Conservation (phyloP, 2,797 vertebrate genomes). For the Pangasius mekongensis region DNA sequence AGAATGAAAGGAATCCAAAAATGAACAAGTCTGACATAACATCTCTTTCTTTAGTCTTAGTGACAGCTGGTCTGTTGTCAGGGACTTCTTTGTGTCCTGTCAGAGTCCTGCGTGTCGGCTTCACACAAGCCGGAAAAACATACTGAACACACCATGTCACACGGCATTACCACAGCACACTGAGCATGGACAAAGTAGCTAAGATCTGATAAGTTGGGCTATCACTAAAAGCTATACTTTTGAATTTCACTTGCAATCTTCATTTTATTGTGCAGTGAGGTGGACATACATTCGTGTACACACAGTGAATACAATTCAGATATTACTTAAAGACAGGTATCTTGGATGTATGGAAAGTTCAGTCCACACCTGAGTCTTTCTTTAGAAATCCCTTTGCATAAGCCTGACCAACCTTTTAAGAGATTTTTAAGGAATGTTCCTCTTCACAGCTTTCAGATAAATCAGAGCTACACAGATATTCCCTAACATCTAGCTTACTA, state of each 20-base stretch:
- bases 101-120: background rate
- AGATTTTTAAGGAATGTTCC: background rate
- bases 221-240: background rate
- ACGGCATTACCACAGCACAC: background rate
- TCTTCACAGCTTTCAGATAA: background rate
- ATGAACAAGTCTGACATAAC: background rate
- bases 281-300: background rate
- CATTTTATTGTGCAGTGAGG: background rate
- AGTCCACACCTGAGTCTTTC: background rate
- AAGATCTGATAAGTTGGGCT: background rate
- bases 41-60: background rate
- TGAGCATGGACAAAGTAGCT: slow-evolving; percentile 6
- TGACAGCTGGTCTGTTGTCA: background rate
- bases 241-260: background rate
- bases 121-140: background rate
- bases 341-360: background rate
- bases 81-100: background rate
- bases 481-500: background rate
- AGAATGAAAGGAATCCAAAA: background rate
- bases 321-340: background rate
- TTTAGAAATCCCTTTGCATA: background rate
- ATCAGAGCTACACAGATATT: background rate
- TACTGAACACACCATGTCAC: background rate
- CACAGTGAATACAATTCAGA: background rate
- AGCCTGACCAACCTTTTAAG: background rate